Conservation (phyloP, 92 coral and sea anemone species). For the Zoanthus solanderi region DNA sequence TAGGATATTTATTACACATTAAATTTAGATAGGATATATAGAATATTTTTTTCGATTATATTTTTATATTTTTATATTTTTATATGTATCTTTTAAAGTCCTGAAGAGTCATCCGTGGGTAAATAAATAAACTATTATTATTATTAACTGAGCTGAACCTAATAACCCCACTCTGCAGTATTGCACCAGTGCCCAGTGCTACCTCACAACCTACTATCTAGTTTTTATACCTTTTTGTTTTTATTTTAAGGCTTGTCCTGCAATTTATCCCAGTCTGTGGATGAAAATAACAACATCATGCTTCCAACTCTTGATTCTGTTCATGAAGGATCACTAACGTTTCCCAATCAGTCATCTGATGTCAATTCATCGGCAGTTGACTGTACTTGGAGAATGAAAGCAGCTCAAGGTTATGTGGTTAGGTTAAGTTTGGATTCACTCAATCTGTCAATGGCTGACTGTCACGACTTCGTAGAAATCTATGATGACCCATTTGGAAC, state of each 20-base stretch:
- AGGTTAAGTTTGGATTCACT: constrained; percentile 10
- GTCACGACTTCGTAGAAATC: constrained; percentile 31
- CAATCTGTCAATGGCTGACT: constrained; percentile 14
- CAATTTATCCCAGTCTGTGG: constrained; percentile 22
- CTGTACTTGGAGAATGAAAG: constrained; percentile 40
- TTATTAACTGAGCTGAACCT: too few relatives aligned
- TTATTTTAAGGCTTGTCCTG: constrained; percentile 12
- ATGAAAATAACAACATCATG: constrained; percentile 31
- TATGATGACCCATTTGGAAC: constrained; percentile 45
- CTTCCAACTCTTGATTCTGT: constrained; percentile 13
- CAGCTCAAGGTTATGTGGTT: not conserved
- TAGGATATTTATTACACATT: too few relatives aligned
- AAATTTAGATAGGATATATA: too few relatives aligned
- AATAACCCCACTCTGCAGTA: too few relatives aligned
- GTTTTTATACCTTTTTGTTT: not conserved
- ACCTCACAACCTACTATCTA: too few relatives aligned
- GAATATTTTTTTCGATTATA: too few relatives aligned
- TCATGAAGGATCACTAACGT: constrained; percentile 1
- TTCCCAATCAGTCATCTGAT: constrained; percentile 28
- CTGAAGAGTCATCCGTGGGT: too few relatives aligned
- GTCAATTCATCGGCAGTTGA: constrained; percentile 1
- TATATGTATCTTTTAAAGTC: too few relatives aligned
- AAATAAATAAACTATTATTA: too few relatives aligned
- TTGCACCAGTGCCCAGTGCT: too few relatives aligned
- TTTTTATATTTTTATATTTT: too few relatives aligned